Evolutionary conservation across 2,797 vertebrate species (phyloP).

Genomic region (Rhyacichthys aspro): DNA sequence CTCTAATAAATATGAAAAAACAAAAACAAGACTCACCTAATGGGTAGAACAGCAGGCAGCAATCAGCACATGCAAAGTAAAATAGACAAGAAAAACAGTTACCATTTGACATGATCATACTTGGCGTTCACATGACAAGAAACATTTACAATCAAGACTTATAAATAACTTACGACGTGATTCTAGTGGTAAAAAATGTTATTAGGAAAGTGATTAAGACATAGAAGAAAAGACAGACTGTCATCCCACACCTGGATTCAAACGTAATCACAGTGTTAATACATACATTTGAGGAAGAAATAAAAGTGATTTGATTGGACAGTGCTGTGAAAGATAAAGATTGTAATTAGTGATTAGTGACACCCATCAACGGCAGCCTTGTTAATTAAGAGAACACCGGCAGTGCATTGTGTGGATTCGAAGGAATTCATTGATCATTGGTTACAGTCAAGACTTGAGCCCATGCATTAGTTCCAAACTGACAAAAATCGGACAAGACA

Average conservation of each 20-base stretch:
- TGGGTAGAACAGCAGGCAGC: constrained; percentile 15
- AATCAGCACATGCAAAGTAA: constrained; percentile 61
- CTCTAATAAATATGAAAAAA: constrained; percentile 6
- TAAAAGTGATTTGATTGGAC: constrained; percentile 31
- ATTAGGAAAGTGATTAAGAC: constrained; percentile 28
- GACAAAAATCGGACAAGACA: constrained; percentile 38
- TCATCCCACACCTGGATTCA: constrained; percentile 36
- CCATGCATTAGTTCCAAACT: constrained; percentile 70
- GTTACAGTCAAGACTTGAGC: constrained; percentile 35
- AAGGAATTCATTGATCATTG: too few species aligned
- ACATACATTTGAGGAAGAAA: constrained; percentile 27
- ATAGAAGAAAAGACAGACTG: constrained; percentile 32
- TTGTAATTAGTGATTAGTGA: constrained; percentile 72
- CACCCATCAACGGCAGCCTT: constrained; percentile 48
- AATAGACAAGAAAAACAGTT: constrained; percentile 40
- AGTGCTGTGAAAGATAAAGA: constrained; percentile 40
- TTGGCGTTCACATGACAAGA: neutral
- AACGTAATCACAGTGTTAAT: constrained; percentile 40
- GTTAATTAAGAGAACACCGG: constrained; percentile 63
- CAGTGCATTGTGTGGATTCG: constrained; percentile 38
- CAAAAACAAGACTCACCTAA: constrained; percentile 73
- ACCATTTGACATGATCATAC: constrained; percentile 21
- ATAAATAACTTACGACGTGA: neutral
- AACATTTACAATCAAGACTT: neutral
- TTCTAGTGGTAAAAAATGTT: constrained; percentile 45